Conservation (phyloP, 2,797 vertebrate species). For the Cercopithecus hamlyni region DNA sequence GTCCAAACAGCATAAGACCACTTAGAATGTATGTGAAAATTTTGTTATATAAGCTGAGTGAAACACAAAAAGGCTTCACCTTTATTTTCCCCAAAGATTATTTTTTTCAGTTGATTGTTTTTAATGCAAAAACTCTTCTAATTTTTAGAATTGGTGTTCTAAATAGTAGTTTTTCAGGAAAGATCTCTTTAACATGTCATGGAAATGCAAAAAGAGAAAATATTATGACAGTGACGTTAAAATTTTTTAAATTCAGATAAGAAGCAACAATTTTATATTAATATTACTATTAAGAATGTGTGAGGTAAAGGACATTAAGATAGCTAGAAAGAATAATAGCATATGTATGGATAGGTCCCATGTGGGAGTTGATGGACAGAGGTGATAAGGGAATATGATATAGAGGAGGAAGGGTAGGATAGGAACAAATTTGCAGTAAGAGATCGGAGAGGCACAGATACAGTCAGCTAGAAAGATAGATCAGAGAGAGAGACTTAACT, state of each 20-base stretch:
- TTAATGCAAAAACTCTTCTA: not conserved
- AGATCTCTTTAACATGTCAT: not conserved
- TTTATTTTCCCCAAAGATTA: not conserved
- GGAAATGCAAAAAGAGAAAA: not conserved
- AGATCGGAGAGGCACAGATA: not conserved
- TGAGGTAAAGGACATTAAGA: not conserved
- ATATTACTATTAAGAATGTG: not conserved
- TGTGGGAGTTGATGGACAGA: not conserved
- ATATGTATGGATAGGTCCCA: not conserved
- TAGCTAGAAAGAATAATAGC: not conserved
- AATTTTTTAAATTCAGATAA: not conserved
- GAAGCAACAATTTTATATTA: not conserved
- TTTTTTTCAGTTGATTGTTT: not conserved
- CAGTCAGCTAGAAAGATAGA: not conserved
- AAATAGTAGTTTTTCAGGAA: not conserved
- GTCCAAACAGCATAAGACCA: not conserved
- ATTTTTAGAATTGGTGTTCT: not conserved
- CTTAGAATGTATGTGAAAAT: not conserved
- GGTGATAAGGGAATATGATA: not conserved
- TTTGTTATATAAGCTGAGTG: not conserved
- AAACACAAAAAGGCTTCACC: not conserved
- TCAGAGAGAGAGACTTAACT: not conserved
- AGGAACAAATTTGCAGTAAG: not conserved
- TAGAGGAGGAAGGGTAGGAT: not conserved
- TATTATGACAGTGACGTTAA: not conserved